Evolutionary conservation across 2,888 invertebrate genomes (phyloP), one percentile per base, ranked within the genome.

Genomic region (Terebella lapidaria): DNA sequence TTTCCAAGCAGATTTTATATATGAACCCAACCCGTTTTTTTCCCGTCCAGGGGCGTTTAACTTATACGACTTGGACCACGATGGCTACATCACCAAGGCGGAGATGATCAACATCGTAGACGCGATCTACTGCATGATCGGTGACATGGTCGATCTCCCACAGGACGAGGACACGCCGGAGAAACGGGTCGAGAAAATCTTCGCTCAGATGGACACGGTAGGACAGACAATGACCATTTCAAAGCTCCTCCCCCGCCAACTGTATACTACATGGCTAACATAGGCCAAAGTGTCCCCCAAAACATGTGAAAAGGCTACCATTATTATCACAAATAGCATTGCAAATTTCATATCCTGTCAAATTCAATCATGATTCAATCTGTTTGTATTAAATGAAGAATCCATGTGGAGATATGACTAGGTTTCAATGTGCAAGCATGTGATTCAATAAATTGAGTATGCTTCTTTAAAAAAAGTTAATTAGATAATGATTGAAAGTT

Each of bases 151-250:
- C 51, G 64, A 64, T 54, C 53, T 64, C 18, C 61, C 61, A 15
- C 42, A 47, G 3, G 82, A 83, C 56, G 82, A 82, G 61, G 80
- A 83, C 67, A 83, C 82, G 0, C 82, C 83, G 0, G 78, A 82
- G 66, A 82, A 83, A 69, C 64, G 83, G 45, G 83, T 83, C 4
- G 77, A 81, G 61, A 83, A 82, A 65, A 83, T 83, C 46, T 83
- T 83, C 68, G 71, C 74, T 28, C 81, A 81, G 63, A 83, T 83
- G 82, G 82, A 83, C 64, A 71, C 74, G 68, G 82, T 82, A 65
- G 67, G n/a, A n/a, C n/a, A n/a, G n/a, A n/a, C n/a, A n/a, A n/a
- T n/a, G n/a, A n/a, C n/a, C 67, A 30, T 53, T 52, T 22, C 28
- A n/a, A 20, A 22, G 18, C 15, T 56, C 22, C 2, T 1, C 5